Conservation (phyloP, 2,888 invertebrate genomes). For the Hypena proboscidalis region DNA sequence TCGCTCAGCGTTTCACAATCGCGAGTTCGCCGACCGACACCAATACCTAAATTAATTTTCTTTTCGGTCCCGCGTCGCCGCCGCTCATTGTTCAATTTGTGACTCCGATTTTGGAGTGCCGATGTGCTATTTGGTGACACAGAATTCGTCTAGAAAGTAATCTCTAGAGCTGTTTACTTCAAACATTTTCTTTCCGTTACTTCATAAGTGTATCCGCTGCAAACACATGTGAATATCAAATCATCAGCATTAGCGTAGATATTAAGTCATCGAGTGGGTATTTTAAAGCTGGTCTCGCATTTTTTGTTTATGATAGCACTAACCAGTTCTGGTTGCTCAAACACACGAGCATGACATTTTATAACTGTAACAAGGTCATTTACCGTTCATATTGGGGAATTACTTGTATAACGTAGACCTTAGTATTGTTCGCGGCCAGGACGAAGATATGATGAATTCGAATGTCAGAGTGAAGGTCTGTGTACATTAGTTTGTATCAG, state of each 20-base stretch:
- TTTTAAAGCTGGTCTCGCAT: constrained; percentile 28
- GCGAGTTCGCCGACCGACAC: constrained; percentile 81
- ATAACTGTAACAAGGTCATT: constrained; percentile 80
- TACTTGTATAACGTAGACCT: constrained; percentile 56
- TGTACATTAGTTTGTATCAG: constrained; percentile 48
- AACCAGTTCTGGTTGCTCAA: constrained; percentile 67
- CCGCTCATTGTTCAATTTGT: constrained; percentile 78
- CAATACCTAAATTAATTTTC: constrained; percentile 85
- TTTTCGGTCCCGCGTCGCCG: constrained; percentile 74
- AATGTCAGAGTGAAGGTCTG: constrained; percentile 69
- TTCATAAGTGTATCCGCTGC: background rate
- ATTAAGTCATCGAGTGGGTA: constrained; percentile 26
- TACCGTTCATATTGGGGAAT: constrained; percentile 72
- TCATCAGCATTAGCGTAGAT: constrained; percentile 11
- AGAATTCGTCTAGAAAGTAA: constrained; percentile 58
- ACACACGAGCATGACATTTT: constrained; percentile 78
- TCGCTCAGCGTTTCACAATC: constrained; percentile 81
- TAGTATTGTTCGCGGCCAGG: constrained; percentile 56
- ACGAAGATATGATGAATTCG: constrained; percentile 62
- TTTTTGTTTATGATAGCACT: constrained; percentile 54
- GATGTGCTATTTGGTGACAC: constrained; percentile 65
- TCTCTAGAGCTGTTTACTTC: constrained; percentile 45
- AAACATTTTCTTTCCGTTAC: constrained; percentile 6
- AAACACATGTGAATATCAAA: constrained; percentile 6
- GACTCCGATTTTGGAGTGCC: constrained; percentile 67